These are phyloP conservation scores for Puma concolor DNA, from an alignment of 2,113 vertebrate species.

Conservation along the genomic window DNA sequence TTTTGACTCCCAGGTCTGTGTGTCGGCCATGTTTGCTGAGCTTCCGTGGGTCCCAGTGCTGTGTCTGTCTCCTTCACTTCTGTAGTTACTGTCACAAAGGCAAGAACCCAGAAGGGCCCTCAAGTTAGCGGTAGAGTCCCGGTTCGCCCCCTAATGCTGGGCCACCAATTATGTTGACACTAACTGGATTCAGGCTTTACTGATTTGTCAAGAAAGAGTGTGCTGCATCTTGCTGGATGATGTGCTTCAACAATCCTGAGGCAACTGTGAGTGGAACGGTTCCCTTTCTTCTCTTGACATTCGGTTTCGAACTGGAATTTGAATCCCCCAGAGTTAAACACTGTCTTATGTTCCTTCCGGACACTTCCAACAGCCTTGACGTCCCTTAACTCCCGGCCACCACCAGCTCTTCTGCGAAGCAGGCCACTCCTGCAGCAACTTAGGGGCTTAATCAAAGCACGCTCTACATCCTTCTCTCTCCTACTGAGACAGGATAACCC, in stretches of 20 bases:
- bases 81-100: not conserved
- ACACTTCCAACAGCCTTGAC: not conserved
- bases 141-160: not conserved
- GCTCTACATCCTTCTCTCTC: not conserved
- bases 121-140: not conserved
- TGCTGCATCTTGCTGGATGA: not conserved
- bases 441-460: not conserved
- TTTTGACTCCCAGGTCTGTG: not conserved
- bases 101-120: not conserved
- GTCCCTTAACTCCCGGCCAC: not conserved
- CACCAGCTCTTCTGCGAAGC: not conserved
- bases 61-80: not conserved
- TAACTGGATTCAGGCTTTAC: not conserved
- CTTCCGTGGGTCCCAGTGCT: not conserved
- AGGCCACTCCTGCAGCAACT: not conserved
- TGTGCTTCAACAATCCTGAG: not conserved
- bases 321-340: not conserved
- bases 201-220: not conserved
- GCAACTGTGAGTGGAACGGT: not conserved
- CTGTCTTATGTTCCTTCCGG: not conserved
- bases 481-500: not conserved
- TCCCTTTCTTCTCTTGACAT: not conserved
- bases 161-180: not conserved
- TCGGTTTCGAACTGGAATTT: slow-evolving; percentile 17
- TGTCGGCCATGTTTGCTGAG: not conserved